Base-by-base conservation (phyloP, 2,888 invertebrate genomes). In the Tanypteryx hageni region DNA sequence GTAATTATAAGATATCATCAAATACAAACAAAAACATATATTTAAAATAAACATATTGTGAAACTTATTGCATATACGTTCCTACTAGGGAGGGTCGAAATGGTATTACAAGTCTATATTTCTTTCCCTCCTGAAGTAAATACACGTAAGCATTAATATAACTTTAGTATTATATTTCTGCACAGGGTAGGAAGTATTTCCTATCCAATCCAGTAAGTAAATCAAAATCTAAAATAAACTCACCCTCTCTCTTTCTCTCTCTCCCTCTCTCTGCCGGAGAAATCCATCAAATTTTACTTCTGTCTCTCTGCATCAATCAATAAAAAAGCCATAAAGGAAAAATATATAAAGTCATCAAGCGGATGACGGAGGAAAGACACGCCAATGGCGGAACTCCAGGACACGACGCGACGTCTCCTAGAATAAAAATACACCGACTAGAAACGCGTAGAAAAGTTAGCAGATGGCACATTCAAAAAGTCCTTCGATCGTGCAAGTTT, bases 361-460 rank as follows among this genome's bases (percentile, higher is more conserved):
- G 27, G 76, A 76, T 76, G 76, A 68, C 68, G 68, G 68, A 68
- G 10, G 68, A 13, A 76, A 76, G 22, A 27, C 76, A 76, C 76
- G 76, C 76, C 76, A 76, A 76, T 76, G 76, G 76, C 76, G 11
- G 22, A 68, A 68, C 68, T 68, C 68, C 68, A 76, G 76, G 11
- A 4, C 76, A 10, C 76, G 76, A 27, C 76, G 27, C 76, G 22
- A 68, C 13, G 76, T 76, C 76, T 76, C 76, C 27, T 44, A 44
- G 68, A 76, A 76, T 27, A 27, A 76, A 76, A 76, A 76, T 27
- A 76, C 76, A 27, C 27, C 22, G 10, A 27, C 10, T 76, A 76
- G 76, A 22, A 76, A 18, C 76, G 76, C 76, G 22, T 76, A 76
- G 76, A 76, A 76, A 76, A 76, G 76, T 76, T 76, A 27, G n/a